Base-by-base conservation (phyloP, 2,888 invertebrate species). In the Busseola fusca region DNA sequence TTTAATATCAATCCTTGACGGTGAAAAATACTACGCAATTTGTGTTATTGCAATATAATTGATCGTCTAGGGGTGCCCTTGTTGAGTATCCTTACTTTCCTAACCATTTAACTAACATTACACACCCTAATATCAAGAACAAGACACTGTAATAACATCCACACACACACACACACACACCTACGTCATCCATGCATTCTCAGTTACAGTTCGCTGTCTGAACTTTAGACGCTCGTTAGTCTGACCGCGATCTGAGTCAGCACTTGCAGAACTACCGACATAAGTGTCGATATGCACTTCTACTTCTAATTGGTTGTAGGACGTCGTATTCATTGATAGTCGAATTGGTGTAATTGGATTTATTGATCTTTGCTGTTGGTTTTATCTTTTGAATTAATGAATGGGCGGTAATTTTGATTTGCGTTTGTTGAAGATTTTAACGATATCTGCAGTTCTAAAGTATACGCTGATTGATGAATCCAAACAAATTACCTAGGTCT, bases 171-270 rank as follows among this genome's bases (percentile, higher is more conserved):
- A 18, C 58, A 52, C 21, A 14, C 12, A 12, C 50, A 3, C 25
- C 2, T 16, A 58, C 48, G n/a, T 81, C 72, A 72, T 50, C 14
- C 37, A 50, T 42, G 58, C 37, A 63, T 50, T 59, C 68, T 68
- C 67, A 62, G 63, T 79, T 60, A 66, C 77, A 73, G 60, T 66
- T 67, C 34, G 45, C 60, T 68, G 75, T 80, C 64, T 59, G 83
- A 80, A 83, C 65, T 83, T 82, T 74, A 65, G 82, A 50, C 81
- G 78, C 81, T 81, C 81, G 84, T 81, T 81, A 81, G 81, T 58
- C 68, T 73, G 84, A 81, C 84, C 78, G 66, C 70, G 58, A 57
- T 75, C 81, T 83, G 81, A 83, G 59, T 83, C 81, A 18, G 81
- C 70, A 42, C 58, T 64, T 64, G 74, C 37, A 65, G 37, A 75